Evolutionary conservation across 2,797 vertebrate species (phyloP), one percentile per base, ranked within the genome.

Genomic region (Rhinophrynus dorsalis): DNA sequence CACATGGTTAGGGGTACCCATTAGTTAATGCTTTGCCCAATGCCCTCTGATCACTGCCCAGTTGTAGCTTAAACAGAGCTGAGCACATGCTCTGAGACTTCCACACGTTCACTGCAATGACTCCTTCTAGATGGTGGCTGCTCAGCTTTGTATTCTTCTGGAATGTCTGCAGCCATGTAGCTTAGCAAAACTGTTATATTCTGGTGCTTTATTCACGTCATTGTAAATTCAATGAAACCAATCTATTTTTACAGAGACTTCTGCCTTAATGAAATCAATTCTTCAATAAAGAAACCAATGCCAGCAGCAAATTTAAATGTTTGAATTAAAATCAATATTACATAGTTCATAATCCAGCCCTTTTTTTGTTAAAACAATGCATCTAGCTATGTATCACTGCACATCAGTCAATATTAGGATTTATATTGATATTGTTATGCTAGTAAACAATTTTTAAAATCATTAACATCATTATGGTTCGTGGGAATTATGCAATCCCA

Each of bases 181-280:
- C n/a, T n/a, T n/a, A n/a, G n/a, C n/a, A n/a, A n/a, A n/a, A n/a
- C n/a, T n/a, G n/a, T n/a, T n/a, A n/a, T n/a, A n/a, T n/a, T n/a
- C n/a, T n/a, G 54, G 71, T 78, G 74, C 54, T 82, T 83, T 81
- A 84, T 84, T 87, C 81, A 83, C 68, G 79, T 83, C 80, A 77
- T 76, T 75, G 74, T 74, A 72, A 84, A 84, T 78, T 87, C 84
- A 75, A 84, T 89, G 84, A 59, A 81, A 58, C 56, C 69, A 83
- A 83, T 87, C 82, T 81, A 81, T 78, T 83, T 79, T 80, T 62
- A 20, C 50, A 83, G 70, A 60, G 80, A 74, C 59, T 35, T 74
- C 78, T 79, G 68, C 52, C 20, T 80, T 78, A 77, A 74, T 81
- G 71, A 81, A 82, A 89, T 88, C 85, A 86, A 84, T 89, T 85